Evolutionary conservation across 2,888 invertebrate species (phyloP).

Genomic region (Fragum sueziense): DNA sequence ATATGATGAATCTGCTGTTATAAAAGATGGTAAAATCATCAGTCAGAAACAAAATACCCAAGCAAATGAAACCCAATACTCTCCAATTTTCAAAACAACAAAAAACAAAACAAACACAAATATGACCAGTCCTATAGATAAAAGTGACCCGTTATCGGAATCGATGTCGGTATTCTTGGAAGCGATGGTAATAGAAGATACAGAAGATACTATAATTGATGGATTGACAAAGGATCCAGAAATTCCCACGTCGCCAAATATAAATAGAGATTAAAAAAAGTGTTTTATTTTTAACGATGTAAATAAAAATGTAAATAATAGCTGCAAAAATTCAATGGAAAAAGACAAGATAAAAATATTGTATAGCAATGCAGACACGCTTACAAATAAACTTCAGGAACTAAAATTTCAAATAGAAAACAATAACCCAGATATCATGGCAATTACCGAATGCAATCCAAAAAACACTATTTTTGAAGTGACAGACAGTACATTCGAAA

Average conservation of each 20-base stretch:
- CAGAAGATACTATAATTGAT: not conserved
- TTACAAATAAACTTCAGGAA: not conserved
- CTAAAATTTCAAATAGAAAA: not conserved
- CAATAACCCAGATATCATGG: not conserved
- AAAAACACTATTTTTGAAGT: not conserved
- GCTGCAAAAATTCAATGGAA: not conserved
- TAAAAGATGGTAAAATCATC: not conserved
- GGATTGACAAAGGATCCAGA: not conserved
- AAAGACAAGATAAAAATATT: not conserved
- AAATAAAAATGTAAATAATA: not conserved
- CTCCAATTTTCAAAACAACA: not conserved
- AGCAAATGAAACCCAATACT: not conserved
- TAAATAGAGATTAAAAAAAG: too few species aligned
- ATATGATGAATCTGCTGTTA: not conserved
- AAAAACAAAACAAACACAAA: not conserved
- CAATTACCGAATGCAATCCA: not conserved
- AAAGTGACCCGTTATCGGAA: not conserved
- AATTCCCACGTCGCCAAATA: too few species aligned
- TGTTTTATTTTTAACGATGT: conserved; percentile 1
- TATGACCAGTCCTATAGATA: not conserved
- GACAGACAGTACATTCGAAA: not conserved
- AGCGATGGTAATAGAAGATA: too few species aligned
- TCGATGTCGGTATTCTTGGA: not conserved
- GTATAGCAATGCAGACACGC: not conserved
- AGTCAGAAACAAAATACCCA: not conserved